A percentile compares a stretch with the other conserved stretches of the same genome.
phyloP scores from a whole-genome alignment of 1,140 invertebrate genomes.

The Drosophila bifasciata region DNA sequence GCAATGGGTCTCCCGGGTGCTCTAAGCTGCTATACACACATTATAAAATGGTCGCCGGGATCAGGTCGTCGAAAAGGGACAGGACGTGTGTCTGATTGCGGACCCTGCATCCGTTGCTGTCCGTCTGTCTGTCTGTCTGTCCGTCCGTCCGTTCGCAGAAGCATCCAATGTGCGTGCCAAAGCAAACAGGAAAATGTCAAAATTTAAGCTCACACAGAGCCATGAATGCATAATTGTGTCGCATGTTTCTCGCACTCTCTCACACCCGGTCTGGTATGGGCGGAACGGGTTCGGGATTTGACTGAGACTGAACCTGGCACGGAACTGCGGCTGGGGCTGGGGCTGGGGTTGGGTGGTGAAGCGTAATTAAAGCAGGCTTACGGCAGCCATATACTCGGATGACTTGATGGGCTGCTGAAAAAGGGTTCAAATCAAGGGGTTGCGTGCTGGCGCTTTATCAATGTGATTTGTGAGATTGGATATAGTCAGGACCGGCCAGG shows the following conservation, averaged over 20 bases:
- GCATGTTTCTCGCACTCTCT: slow-evolving; percentile 26
- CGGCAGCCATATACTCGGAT: slow-evolving; percentile 56
- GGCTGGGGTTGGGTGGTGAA: slow-evolving; percentile 34
- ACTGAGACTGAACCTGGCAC: too few relatives aligned
- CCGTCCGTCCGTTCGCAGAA: slow-evolving; percentile 13
- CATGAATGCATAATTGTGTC: slow-evolving; percentile 81
- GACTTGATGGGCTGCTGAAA: slow-evolving; percentile 58
- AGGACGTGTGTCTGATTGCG: slow-evolving; percentile 59
- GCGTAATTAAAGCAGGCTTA: slow-evolving; percentile 78
- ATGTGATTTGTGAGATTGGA: slow-evolving; percentile 80
- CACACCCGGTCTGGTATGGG: slow-evolving; percentile 9
- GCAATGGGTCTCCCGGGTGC: slow-evolving; percentile 73
- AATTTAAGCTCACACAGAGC: slow-evolving; percentile 72
- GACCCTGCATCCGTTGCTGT: slow-evolving; percentile 11
- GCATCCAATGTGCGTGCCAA: slow-evolving; percentile 27
- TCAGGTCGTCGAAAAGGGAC: slow-evolving; percentile 53
- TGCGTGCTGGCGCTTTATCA: slow-evolving; percentile 79
- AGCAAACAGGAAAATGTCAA: slow-evolving; percentile 77
- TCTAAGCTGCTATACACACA: slow-evolving; percentile 83
- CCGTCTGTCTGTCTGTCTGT: slow-evolving; percentile 14
- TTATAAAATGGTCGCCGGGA: slow-evolving; percentile 83
- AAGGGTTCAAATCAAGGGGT: slow-evolving; percentile 59
- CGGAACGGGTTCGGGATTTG: not conserved
- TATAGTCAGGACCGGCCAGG: slow-evolving; percentile 43
- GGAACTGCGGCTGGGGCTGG: too few relatives aligned